Conservation (phyloP, 1,140 invertebrate genomes). For the Drosophila gunungcola region DNA sequence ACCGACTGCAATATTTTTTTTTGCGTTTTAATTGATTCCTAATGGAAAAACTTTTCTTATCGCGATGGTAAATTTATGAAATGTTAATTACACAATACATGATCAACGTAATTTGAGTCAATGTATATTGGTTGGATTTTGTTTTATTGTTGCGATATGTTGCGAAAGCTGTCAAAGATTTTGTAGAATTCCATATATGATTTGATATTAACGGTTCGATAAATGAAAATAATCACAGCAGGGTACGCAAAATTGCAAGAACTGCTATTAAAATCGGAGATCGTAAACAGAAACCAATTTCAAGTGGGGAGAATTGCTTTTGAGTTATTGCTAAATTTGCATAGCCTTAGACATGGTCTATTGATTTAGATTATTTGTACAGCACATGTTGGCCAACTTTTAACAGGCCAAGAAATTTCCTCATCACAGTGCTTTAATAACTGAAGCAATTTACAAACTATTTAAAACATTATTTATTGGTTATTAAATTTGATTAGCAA, state of each 20-base stretch:
- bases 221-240: slow-evolving; percentile 56
- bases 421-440: neutral
- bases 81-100: slow-evolving; percentile 76
- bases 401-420: neutral
- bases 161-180: slow-evolving; percentile 69
- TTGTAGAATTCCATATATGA: slow-evolving; percentile 43
- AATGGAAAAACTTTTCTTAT: slow-evolving; percentile 81
- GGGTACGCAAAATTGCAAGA: slow-evolving; percentile 29
- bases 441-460: neutral
- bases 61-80: slow-evolving; percentile 80
- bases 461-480: slow-evolving; percentile 1
- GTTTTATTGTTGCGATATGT: slow-evolving; percentile 57
- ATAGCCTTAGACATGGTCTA: slow-evolving; percentile 29
- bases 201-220: slow-evolving; percentile 36
- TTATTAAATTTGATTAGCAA: neutral
- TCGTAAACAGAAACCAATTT: slow-evolving; percentile 42
- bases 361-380: slow-evolving; percentile 35
- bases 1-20: slow-evolving; percentile 41
- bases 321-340: slow-evolving; percentile 35
- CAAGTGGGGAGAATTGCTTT: slow-evolving; percentile 5
- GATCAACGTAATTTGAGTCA: slow-evolving; percentile 57
- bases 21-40: slow-evolving; percentile 84
- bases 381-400: slow-evolving; percentile 1
- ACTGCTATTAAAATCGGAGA: slow-evolving; percentile 39
- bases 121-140: slow-evolving; percentile 36